Conservation (phyloP, 2,113 vertebrate genomes). For the Lamprologus speciosus region DNA sequence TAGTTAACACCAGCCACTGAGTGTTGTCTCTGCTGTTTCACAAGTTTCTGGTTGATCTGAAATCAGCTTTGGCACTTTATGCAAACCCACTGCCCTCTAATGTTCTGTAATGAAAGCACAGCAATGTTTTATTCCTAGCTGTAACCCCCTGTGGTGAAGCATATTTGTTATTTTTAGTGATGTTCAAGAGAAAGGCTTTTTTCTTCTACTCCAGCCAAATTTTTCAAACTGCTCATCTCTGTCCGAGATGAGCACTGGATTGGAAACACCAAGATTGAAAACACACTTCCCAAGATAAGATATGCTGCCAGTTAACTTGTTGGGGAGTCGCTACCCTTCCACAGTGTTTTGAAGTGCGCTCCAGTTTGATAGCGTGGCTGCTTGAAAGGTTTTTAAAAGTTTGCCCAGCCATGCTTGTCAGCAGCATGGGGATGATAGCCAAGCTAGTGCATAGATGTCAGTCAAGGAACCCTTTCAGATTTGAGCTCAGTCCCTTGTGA, state of each 20-base stretch:
- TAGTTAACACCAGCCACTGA: background rate
- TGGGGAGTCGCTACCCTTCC: background rate
- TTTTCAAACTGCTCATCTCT: conserved; percentile 14
- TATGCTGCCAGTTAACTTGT: conserved; percentile 34
- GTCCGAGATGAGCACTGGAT: background rate
- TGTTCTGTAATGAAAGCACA: conserved; percentile 33
- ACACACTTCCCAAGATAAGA: conserved; percentile 26
- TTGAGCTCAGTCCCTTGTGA: background rate
- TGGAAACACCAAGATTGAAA: conserved; percentile 31
- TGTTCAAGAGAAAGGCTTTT: background rate
- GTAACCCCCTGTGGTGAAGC: conserved; percentile 19
- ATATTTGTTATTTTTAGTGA: conserved; percentile 40
- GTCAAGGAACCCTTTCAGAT: background rate
- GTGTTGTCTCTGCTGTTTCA: background rate
- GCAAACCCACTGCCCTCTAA: conserved; percentile 58
- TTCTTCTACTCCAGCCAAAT: background rate
- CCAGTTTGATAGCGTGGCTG: background rate
- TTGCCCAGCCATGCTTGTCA: conserved; percentile 10
- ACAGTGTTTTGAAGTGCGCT: conserved; percentile 14
- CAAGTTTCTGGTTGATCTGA: background rate
- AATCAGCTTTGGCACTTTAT: background rate
- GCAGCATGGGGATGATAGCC: background rate
- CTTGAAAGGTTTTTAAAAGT: conserved; percentile 33
- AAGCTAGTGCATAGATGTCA: background rate
- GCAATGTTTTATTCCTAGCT: background rate